Percentiles rank a stretch among this genome's conserved stretches.
These are phyloP conservation scores for Hemicentrotus pulcherrimus DNA, from an alignment of 35 echinoderm and acorn worm species.

Conservation along the genomic window DNA sequence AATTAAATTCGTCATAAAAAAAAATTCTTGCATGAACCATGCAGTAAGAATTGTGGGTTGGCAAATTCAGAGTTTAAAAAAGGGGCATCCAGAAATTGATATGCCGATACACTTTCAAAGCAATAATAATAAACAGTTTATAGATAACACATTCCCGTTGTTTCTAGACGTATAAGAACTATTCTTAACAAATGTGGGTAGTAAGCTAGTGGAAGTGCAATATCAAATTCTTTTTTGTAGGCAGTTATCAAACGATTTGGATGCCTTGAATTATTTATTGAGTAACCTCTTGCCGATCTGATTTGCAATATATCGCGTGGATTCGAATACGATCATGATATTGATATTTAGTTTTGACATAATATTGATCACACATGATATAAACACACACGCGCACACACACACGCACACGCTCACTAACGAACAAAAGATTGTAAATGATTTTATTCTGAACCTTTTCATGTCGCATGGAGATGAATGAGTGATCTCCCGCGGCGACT, in stretches of 20 bases:
- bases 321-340: too few relatives aligned
- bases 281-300: not conserved
- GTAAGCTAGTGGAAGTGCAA: too few relatives aligned
- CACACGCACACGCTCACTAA: not conserved
- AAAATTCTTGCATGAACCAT: not conserved
- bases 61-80: too few relatives aligned
- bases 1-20: not conserved
- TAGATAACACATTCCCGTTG: too few relatives aligned
- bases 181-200: too few relatives aligned
- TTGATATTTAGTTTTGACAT: not conserved
- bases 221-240: too few relatives aligned
- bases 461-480: slow-evolving; percentile 69
- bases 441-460: slow-evolving; percentile 53
- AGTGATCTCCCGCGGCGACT: slow-evolving; percentile 63
- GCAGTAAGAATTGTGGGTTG: too few relatives aligned
- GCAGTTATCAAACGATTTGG: too few relatives aligned
- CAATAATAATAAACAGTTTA: too few relatives aligned
- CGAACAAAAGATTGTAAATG: not conserved
- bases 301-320: not conserved
- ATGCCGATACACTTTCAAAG: too few relatives aligned
- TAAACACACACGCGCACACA: not conserved
- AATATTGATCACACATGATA: not conserved
- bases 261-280: not conserved
- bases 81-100: too few relatives aligned
- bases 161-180: too few relatives aligned